phyloP scores from a whole-genome alignment of 2,113 vertebrate genomes.

The Tragulus kanchil region DNA sequence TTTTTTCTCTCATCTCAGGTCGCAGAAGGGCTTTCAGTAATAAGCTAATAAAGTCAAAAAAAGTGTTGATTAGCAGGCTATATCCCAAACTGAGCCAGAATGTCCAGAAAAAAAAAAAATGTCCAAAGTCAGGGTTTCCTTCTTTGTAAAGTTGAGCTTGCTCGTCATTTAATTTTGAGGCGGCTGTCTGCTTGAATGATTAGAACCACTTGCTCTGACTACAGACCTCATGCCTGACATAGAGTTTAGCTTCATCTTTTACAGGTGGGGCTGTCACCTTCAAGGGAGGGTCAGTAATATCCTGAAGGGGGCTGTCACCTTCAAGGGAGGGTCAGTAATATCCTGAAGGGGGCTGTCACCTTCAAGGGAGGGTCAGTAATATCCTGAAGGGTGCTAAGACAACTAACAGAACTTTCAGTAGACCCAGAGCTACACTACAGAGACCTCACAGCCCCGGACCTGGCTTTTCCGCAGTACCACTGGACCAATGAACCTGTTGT shows the following conservation, averaged over 20 bases:
- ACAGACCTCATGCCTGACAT: background rate
- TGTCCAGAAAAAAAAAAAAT: too few relatives aligned
- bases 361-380: background rate
- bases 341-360: background rate
- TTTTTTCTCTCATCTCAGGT: constrained; percentile 1
- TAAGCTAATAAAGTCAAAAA: background rate
- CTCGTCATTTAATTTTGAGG: background rate
- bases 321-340: background rate
- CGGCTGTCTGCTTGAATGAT: background rate
- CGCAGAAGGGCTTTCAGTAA: background rate
- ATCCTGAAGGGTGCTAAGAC: background rate
- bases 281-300: background rate
- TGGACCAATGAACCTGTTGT: too few relatives aligned
- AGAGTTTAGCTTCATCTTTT: background rate
- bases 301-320: background rate
- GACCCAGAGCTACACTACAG: background rate
- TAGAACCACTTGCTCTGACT: background rate
- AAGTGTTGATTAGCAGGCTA: background rate
- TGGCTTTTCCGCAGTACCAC: background rate
- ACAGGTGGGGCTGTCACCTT: background rate
- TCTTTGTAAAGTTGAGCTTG: background rate
- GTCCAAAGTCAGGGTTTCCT: background rate
- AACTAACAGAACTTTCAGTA: background rate
- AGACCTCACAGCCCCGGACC: background rate
- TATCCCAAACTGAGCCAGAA: background rate